Evolutionary conservation across 2,888 invertebrate genomes (phyloP).

Genomic region (Stegophylla sp.): DNA sequence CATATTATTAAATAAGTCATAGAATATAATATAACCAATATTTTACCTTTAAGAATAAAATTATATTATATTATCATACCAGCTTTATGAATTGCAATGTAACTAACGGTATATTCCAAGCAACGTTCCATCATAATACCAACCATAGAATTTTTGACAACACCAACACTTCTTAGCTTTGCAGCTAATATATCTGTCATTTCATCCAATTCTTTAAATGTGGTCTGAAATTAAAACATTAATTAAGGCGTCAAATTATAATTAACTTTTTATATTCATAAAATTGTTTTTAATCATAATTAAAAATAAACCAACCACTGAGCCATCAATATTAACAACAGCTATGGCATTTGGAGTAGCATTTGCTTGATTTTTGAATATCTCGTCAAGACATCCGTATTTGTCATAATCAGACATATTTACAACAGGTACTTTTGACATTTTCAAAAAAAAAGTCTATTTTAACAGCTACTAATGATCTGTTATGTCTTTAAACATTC

Average conservation of each 20-base stretch:
- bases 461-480: not conserved
- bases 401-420: slow-evolving; percentile 62
- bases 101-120: slow-evolving; percentile 62
- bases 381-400: slow-evolving; percentile 62
- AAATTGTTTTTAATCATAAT: not conserved
- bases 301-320: slow-evolving; percentile 16
- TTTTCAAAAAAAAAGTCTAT: slow-evolving; percentile 13
- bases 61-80: slow-evolving; percentile 58
- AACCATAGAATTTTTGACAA: slow-evolving; percentile 61
- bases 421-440: slow-evolving; percentile 59
- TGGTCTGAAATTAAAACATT: slow-evolving; percentile 60
- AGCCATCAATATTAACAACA: slow-evolving; percentile 60
- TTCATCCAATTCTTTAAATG: slow-evolving; percentile 61
- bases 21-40: not conserved
- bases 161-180: slow-evolving; percentile 66
- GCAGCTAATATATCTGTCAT: slow-evolving; percentile 73
- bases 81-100: slow-evolving; percentile 62
- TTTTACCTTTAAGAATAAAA: not conserved
- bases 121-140: slow-evolving; percentile 63
- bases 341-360: slow-evolving; percentile 61
- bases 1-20: slow-evolving; percentile 14
- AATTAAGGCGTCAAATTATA: no score
- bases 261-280: not conserved
- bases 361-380: slow-evolving; percentile 62
- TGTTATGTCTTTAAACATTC: no score